Evolutionary conservation across 2,797 vertebrate species (phyloP).

Genomic region (Coilia nasus): DNA sequence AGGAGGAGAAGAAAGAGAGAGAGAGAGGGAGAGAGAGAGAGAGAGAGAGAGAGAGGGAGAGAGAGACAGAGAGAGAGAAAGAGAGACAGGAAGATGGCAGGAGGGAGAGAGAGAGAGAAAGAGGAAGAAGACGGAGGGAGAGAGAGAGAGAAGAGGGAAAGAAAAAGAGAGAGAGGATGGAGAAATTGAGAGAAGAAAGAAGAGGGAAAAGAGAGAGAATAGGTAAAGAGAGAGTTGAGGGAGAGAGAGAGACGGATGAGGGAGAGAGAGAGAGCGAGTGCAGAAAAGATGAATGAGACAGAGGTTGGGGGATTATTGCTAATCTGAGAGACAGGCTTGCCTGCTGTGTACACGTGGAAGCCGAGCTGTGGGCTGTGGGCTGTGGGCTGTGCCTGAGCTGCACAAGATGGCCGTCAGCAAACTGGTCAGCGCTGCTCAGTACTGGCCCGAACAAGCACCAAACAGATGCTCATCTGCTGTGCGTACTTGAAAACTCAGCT

Average conservation of each 20-base stretch:
- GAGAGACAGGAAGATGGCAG: neutral
- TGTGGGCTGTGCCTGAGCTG: neutral
- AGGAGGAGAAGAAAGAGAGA: conserved; percentile 47
- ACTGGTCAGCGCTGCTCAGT: too few species aligned
- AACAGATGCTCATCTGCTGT: too few species aligned
- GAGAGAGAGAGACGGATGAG: neutral
- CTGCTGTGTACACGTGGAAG: neutral
- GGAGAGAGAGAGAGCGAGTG: neutral
- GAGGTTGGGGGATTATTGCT: neutral
- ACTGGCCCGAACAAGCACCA: too few species aligned
- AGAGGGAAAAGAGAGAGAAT: neutral
- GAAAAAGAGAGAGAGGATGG: neutral
- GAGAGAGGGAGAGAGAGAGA: neutral
- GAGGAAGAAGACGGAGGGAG: conserved; percentile 23
- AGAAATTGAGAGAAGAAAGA: neutral
- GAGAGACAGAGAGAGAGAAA: neutral
- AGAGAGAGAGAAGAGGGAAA: conserved; percentile 10
- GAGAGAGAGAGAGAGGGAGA: neutral
- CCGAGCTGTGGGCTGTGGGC: too few species aligned
- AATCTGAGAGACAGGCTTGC: neutral
- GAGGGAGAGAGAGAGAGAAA: neutral
- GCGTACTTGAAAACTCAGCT: too few species aligned
- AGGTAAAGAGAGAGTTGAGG: neutral
- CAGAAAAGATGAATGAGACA: conserved; percentile 27
- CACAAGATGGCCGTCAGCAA: neutral